A percentile compares a stretch with the other conserved stretches of the same genome.
These are phyloP conservation scores for Vidua macroura DNA, from an alignment of 2,113 vertebrate species.

Conservation along the genomic window DNA sequence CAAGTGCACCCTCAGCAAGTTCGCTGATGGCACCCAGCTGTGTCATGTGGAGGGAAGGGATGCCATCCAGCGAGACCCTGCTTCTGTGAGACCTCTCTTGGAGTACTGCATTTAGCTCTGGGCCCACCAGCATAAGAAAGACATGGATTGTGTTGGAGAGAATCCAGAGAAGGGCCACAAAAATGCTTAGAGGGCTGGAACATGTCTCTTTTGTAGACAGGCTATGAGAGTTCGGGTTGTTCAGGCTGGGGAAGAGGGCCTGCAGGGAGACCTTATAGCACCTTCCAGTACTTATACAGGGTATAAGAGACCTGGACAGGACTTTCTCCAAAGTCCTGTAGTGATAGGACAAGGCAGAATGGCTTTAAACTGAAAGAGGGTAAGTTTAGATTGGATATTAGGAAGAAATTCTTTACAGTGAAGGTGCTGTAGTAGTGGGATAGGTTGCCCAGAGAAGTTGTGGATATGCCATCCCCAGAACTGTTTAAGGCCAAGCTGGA, in stretches of 20 bases:
- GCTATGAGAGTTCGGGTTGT: background rate
- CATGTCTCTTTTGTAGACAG: background rate
- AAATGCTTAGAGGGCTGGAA: background rate
- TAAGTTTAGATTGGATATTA: background rate
- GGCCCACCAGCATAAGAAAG: background rate
- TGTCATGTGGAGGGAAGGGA: background rate
- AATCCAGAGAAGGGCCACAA: background rate
- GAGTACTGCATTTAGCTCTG: background rate
- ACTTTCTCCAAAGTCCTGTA: background rate
- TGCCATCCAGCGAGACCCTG: background rate
- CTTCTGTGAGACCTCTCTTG: background rate
- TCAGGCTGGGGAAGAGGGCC: background rate
- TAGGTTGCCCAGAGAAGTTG: background rate
- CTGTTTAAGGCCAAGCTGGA: background rate
- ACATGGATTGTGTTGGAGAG: background rate
- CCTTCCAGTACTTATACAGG: rapidly evolving
- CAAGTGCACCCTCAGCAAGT: background rate
- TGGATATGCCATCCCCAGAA: background rate
- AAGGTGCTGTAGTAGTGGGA: background rate
- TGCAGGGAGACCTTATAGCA: background rate
- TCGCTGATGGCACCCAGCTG: background rate
- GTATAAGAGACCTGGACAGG: background rate
- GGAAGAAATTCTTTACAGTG: background rate
- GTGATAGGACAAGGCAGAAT: background rate
- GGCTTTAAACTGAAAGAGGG: background rate